phyloP scores from a whole-genome alignment of 2,113 vertebrate species.

The Odontophorus gujanensis region DNA sequence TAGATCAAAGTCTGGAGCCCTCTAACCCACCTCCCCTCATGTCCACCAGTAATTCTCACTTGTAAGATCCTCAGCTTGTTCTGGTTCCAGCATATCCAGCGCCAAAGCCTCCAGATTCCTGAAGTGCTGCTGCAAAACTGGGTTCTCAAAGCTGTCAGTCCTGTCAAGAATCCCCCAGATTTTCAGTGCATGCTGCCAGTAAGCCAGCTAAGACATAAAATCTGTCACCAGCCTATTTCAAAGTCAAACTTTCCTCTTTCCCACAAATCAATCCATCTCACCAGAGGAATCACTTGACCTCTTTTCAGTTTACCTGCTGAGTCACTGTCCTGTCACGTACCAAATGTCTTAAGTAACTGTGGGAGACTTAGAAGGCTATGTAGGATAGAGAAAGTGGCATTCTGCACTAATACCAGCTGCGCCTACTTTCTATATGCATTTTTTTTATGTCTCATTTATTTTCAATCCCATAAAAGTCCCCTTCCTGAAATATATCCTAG shows the following conservation, averaged over 20 bases:
- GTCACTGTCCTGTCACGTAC: neutral
- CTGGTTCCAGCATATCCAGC: slow-evolving; percentile 87
- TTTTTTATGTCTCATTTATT: no score
- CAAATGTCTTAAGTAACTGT: neutral
- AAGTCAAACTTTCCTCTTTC: slow-evolving; percentile 5
- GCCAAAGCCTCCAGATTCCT: slow-evolving; percentile 96
- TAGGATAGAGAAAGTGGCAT: neutral
- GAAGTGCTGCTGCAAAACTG: slow-evolving; percentile 92
- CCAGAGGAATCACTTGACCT: neutral
- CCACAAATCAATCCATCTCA: neutral
- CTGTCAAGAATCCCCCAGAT: slow-evolving; percentile 73
- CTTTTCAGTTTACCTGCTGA: neutral
- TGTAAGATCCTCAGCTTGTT: slow-evolving; percentile 89
- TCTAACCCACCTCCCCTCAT: neutral
- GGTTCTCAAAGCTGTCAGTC: slow-evolving; percentile 94
- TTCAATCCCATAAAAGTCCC: neutral
- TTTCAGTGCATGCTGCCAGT: neutral
- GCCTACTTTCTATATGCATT: neutral
- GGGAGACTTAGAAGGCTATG: neutral
- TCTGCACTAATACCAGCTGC: neutral
- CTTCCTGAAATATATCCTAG: neutral
- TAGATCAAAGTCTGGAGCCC: neutral
- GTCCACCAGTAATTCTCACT: slow-evolving; percentile 76
- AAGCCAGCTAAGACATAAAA: neutral
- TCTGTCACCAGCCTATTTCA: neutral